Evolutionary conservation across 2,888 invertebrate species (phyloP).

Genomic region (Arctia plantaginis): DNA sequence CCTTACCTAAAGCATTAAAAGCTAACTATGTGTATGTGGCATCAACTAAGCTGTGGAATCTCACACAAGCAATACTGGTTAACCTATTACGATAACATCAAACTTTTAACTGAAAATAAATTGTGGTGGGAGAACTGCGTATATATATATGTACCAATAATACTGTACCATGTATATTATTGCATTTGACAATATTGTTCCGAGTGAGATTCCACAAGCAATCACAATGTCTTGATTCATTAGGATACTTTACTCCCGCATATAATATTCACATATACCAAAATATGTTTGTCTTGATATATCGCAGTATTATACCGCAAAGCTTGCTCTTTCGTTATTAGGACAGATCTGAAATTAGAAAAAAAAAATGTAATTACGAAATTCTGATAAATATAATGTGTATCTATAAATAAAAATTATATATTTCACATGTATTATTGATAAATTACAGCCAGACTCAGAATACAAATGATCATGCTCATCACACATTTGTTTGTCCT

Average conservation of each 20-base stretch:
- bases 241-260: conserved; percentile 77
- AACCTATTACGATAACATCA: conserved; percentile 20
- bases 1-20: conserved; percentile 86
- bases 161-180: conserved; percentile 45
- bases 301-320: conserved; percentile 72
- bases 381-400: background rate
- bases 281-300: conserved; percentile 87
- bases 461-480: too few species aligned
- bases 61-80: conserved; percentile 69
- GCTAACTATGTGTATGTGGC: conserved; percentile 85
- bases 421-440: too few species aligned
- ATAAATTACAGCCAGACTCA: too few species aligned
- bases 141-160: conserved; percentile 42
- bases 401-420: too few species aligned
- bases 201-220: conserved; percentile 73
- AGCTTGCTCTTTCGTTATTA: conserved; percentile 70
- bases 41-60: conserved; percentile 80
- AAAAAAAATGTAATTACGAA: conserved; percentile 15
- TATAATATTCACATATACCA: conserved; percentile 85
- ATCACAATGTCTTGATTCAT: conserved; percentile 72
- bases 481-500: too few species aligned
- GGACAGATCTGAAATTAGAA: conserved; percentile 80
- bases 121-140: conserved; percentile 31
- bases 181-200: conserved; percentile 62
- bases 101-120: conserved; percentile 36